Conservation (phyloP, 2,888 invertebrate species). For the Lepidochrysops patricia region DNA sequence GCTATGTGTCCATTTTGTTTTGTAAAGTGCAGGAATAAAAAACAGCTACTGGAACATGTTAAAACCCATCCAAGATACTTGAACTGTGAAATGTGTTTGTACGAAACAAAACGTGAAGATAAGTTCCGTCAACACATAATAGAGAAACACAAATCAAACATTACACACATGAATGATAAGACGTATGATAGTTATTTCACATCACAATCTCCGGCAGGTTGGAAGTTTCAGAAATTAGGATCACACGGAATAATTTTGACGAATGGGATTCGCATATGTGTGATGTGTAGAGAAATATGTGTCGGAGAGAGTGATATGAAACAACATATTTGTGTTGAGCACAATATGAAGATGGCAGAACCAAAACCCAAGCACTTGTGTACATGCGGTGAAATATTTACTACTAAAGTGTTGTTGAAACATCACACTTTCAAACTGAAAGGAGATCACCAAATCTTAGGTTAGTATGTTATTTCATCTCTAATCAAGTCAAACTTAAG, state of each 20-base stretch:
- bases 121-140: conserved; percentile 31
- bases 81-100: conserved; percentile 36
- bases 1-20: conserved; percentile 42
- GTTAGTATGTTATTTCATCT: neutral
- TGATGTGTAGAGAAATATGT: conserved; percentile 44
- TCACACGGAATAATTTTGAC: conserved; percentile 33
- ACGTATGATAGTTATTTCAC: conserved; percentile 22
- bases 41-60: conserved; percentile 29
- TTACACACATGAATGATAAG: neutral
- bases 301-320: conserved; percentile 21
- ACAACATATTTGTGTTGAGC: conserved; percentile 31
- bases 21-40: conserved; percentile 20
- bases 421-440: conserved; percentile 41
- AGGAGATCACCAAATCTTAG: conserved; percentile 22
- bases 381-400: conserved; percentile 39
- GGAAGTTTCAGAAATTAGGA: conserved; percentile 18
- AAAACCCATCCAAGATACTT: conserved; percentile 30
- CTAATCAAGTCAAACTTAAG: too few species aligned
- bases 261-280: conserved; percentile 32
- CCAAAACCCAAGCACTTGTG: conserved; percentile 28
- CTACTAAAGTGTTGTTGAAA: conserved; percentile 38
- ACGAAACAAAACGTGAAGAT: conserved; percentile 24
- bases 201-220: neutral
- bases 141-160: conserved; percentile 23
- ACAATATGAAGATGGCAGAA: conserved; percentile 15